Base-by-base conservation (phyloP, 2,113 vertebrate genomes). In the Centropus unirufus region DNA sequence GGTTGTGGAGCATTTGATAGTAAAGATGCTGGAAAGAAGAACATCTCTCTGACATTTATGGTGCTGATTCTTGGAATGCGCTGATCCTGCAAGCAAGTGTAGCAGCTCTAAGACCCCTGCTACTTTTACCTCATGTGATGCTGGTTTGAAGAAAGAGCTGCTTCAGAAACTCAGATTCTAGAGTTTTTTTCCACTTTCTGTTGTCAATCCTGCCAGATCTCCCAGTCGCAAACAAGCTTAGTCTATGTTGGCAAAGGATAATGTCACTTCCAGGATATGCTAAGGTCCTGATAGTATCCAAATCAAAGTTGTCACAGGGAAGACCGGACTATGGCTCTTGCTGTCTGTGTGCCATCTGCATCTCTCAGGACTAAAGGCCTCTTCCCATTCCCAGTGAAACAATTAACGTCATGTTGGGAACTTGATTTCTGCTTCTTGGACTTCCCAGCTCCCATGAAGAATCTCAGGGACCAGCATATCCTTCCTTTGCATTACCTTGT, bases 401-500 rank as follows among this genome's bases (percentile, higher is more conserved):
- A 86, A 70, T 68, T 94, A 86, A 58, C 0, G 0, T 92, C 17
- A 3, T 17, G 30, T 83, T 89, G 91, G 94, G 92, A 96, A 96
- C 77, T 96, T 91, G 62, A 88, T 93, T 96, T 94, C 85, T 92
- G 75, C 92, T 97, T 88, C 84, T 93, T 12, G 66, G 95, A 95
- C 92, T 88, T 97, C 75, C 73, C 90, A 97, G 90, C 89, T 95
- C 89, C 96, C 96, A 96, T n/a, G 87, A 97, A 97, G 94, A 98
- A 97, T 97, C 98, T 98, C 98, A 98, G 98, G 98, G 98, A 98
- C 98, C 97, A 97, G 98, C 97, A 97, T 98, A 97, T 98, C 97
- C 98, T 97, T 98, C 96, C 94, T 98, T 98, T 97, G 97, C 98
- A 97, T 98, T 98, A 97, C 97, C 97, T 98, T 97, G 83, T 94